These are phyloP conservation scores for Hemicrepidius hirtus DNA, from an alignment of 2,888 invertebrate genomes.

Conservation along the genomic window DNA sequence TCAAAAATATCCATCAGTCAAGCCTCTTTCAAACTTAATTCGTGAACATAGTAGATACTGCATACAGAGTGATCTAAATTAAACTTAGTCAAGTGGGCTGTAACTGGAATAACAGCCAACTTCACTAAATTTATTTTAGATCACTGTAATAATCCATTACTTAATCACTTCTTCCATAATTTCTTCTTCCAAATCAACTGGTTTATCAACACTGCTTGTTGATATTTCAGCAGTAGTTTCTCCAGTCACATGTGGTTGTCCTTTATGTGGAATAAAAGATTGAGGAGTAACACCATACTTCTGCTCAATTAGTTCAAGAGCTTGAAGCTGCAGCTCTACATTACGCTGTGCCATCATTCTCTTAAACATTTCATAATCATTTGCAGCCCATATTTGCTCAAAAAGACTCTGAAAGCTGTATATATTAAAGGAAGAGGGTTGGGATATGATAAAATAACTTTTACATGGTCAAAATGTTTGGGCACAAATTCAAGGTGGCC, in stretches of 20 bases:
- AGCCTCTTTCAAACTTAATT: too few relatives aligned
- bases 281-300: conserved; percentile 82
- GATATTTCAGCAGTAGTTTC: conserved; percentile 59
- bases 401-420: conserved; percentile 73
- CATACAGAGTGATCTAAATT: too few relatives aligned
- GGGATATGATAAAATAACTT: too few relatives aligned
- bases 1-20: too few relatives aligned
- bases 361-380: conserved; percentile 91
- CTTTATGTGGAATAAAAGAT: conserved; percentile 74
- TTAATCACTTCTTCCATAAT: conserved; percentile 72
- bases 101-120: too few relatives aligned
- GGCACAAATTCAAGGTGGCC: conserved; percentile 69
- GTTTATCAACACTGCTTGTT: conserved; percentile 67
- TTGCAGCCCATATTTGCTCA: conserved; percentile 93
- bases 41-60: too few relatives aligned
- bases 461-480: conserved; percentile 76
- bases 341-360: conserved; percentile 96
- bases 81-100: too few relatives aligned
- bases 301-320: conserved; percentile 87
- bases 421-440: background rate
- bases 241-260: conserved; percentile 30
- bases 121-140: too few relatives aligned
- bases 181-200: conserved; percentile 68
- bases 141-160: conserved; percentile 62
- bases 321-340: conserved; percentile 92